Conservation (phyloP, 2,113 vertebrate genomes). For the Rhadina sibilatrix region DNA sequence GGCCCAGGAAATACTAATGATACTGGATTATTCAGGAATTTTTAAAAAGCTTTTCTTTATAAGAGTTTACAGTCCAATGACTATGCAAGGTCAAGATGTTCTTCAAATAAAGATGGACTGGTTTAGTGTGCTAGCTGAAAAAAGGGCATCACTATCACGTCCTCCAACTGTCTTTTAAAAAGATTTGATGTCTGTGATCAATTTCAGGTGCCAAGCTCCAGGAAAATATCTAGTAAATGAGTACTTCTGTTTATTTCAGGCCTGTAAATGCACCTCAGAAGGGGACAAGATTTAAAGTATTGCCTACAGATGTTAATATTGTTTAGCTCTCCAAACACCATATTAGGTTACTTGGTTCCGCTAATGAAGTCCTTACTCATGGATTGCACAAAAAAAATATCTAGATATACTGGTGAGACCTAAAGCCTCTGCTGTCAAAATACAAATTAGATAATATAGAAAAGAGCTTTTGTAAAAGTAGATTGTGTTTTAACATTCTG, state of each 20-base stretch:
- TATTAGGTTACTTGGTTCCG: background rate
- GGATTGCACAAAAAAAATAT: background rate
- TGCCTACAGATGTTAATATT: background rate
- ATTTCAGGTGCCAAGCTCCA: background rate
- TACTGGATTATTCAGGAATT: background rate
- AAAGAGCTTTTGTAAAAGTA: background rate
- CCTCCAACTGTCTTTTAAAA: background rate
- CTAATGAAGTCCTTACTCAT: background rate
- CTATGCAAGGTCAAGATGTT: background rate
- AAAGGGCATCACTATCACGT: background rate
- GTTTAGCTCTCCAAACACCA: background rate
- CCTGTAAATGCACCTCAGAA: background rate
- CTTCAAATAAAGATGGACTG: background rate
- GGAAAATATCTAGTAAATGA: background rate
- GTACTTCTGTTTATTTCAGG: background rate
- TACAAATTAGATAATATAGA: background rate
- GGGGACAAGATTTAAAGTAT: background rate
- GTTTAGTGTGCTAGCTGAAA: background rate
- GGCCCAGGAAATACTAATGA: background rate
- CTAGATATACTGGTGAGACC: background rate
- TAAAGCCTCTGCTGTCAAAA: background rate
- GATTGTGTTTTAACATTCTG: background rate
- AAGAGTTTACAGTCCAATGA: background rate
- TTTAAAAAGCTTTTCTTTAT: background rate
- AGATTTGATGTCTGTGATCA: background rate